Evolutionary conservation across 2,113 vertebrate genomes (phyloP).

Genomic region (Tamias sibiricus): DNA sequence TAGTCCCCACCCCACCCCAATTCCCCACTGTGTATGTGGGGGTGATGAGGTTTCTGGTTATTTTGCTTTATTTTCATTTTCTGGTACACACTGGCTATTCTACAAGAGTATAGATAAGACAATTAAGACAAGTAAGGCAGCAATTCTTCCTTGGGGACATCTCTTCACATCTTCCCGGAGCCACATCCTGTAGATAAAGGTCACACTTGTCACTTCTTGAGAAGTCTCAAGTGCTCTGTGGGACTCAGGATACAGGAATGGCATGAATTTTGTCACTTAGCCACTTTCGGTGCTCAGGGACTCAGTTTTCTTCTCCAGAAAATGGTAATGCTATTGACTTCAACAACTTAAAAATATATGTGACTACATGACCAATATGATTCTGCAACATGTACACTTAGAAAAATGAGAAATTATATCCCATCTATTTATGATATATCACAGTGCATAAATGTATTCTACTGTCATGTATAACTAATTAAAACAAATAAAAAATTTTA

Average conservation of each 20-base stretch:
- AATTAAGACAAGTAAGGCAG: not conserved
- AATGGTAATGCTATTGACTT: not conserved
- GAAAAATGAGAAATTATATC: too few relatives aligned
- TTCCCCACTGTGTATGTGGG: not conserved
- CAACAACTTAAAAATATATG: too few relatives aligned
- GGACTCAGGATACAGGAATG: not conserved
- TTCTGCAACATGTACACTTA: too few relatives aligned
- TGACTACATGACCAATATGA: too few relatives aligned
- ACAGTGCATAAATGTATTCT: too few relatives aligned
- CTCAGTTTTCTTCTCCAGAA: not conserved
- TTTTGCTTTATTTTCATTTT: not conserved
- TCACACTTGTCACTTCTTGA: too few relatives aligned
- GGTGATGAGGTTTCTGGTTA: not conserved
- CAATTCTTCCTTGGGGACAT: not conserved
- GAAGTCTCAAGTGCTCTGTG: rapidly evolving
- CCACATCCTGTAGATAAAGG: not conserved
- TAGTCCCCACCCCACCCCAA: not conserved
- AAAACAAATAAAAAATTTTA: too few relatives aligned
- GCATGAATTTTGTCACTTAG: not conserved
- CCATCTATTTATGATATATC: too few relatives aligned
- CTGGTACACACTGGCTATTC: not conserved
- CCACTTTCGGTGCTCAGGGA: not conserved
- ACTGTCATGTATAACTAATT: too few relatives aligned
- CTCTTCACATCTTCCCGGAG: not conserved
- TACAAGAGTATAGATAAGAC: not conserved